Base-by-base conservation (phyloP, 2,113 vertebrate species). In the Ancistrus triradiatus region DNA sequence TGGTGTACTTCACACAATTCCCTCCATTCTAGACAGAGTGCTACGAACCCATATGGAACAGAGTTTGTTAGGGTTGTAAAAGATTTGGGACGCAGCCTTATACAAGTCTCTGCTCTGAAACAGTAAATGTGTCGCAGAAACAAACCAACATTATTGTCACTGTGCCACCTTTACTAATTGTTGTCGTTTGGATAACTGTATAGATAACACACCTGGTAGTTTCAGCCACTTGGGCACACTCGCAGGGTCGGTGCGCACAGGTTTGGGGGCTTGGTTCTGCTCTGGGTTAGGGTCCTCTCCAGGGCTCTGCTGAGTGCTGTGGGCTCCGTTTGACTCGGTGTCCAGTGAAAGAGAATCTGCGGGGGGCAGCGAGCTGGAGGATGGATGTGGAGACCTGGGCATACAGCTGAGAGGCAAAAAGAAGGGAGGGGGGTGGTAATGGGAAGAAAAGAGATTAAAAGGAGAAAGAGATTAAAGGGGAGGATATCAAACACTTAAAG, bases 191-290 rank as follows among this genome's bases (percentile, higher is more conserved):
- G n/a, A n/a, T n/a, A n/a, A n/a, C n/a, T n/a, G n/a, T n/a, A 42
- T 3, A n/a, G n/a, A 42, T 5, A 42, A 61, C 71, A 60, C 66
- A 90, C 89, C 89, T 77, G 89, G 82, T 48, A 87, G 83, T 52
- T 90, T 89, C 19, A 90, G 83, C 88, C 88, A 90, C 57, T 89
- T 89, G 42, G 89, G 89, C 42, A 89, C 70, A 58, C 86, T 88
- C n/a, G 74, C 75, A 1, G 77, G 62, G 14, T 83, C 82, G 13
- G 79, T 58, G 17, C 46, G 71, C 42, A 31, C 3, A 0, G 75
- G 72, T 74, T 77, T 82, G 3, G 74, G 22, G 0, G 73, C 64
- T 48, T 69, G 66, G 3, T 17, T 18, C 43, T 49, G 66, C 24
- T 47, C 57, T 1, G 57, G 38, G 4, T 68, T 3, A 6, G 64